Evolutionary conservation across 2,797 vertebrate genomes (phyloP), one percentile per base, ranked within the genome.

Genomic region (Petrocephalus schoutedeni): DNA sequence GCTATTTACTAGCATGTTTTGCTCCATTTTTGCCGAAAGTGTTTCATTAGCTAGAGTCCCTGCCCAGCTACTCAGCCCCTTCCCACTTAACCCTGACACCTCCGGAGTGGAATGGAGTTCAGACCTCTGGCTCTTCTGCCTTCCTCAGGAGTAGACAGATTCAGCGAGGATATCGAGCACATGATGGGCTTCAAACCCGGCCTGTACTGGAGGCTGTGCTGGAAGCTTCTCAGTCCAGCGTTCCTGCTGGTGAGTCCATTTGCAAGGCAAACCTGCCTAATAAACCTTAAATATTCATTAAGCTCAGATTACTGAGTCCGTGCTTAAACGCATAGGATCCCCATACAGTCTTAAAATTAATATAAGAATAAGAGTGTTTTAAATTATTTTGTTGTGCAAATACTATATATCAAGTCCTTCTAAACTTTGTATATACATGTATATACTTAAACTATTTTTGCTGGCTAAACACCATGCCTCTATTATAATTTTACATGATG

Each of bases 171-270:
- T 88, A 99, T 99, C 58, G 96, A 99, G 89, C 95, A 95, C 89
- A 99, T 99, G 98, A 98, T 98, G 97, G 98, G 98, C 74, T 99
- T 99, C 91, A 99, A 96, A 93, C 98, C 98, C 36, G 98, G 98
- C 58, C 97, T 99, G 16, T 99, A 99, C 92, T 99, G 98, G 98
- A 97, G 98, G 92, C 87, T 99, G 74, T 99, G 98, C 93, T 99
- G 98, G 98, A 99, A 99, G 93, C 99, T 98, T 91, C 96, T 99
- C 93, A 99, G 98, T 91, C 98, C 98, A 9, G 94, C 94, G 87
- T 99, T 99, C 94, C 96, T 99, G 87, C 90, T 99, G 97, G 98
- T 99, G 90, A 93, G 97, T n/a, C 32, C 64, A 4, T 12, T 23
- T 19, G 45, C 51, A 85, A 28, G 21, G 51, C 21, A 10, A 71